Evolutionary conservation across 2,113 vertebrate genomes (phyloP).

Genomic region (Datnioides undecimradiatus): DNA sequence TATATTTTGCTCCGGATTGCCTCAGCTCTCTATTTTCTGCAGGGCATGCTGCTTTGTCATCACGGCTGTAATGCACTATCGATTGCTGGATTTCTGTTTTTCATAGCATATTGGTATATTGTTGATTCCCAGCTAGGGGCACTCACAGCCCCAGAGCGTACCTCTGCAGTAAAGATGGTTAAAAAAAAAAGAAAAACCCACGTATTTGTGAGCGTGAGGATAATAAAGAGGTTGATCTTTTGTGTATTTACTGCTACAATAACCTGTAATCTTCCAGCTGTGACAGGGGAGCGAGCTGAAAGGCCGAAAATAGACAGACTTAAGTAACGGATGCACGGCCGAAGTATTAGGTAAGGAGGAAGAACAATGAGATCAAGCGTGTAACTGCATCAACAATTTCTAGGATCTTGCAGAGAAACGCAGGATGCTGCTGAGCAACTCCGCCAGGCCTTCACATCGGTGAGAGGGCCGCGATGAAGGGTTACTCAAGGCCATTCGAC

Average conservation of each 20-base stretch:
- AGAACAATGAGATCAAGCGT: too few species aligned
- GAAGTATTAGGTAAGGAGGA: too few species aligned
- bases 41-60: background rate
- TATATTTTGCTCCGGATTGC: slow-evolving; percentile 1
- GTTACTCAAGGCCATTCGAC: too few species aligned
- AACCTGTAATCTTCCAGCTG: background rate
- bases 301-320: too few species aligned
- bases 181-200: too few species aligned
- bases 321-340: background rate
- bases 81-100: background rate
- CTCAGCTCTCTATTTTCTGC: background rate
- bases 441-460: too few species aligned
- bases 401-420: too few species aligned
- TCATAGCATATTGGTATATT: background rate
- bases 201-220: background rate
- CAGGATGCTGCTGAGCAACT: too few species aligned
- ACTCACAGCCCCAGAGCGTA: too few species aligned
- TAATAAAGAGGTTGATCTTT: background rate
- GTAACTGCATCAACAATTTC: too few species aligned
- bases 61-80: background rate
- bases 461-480: too few species aligned
- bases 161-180: too few species aligned
- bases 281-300: background rate
- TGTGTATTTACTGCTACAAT: background rate
- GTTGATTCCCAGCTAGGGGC: background rate